phyloP scores from a whole-genome alignment of 2,113 vertebrate genomes.

The Fulmarus glacialis region DNA sequence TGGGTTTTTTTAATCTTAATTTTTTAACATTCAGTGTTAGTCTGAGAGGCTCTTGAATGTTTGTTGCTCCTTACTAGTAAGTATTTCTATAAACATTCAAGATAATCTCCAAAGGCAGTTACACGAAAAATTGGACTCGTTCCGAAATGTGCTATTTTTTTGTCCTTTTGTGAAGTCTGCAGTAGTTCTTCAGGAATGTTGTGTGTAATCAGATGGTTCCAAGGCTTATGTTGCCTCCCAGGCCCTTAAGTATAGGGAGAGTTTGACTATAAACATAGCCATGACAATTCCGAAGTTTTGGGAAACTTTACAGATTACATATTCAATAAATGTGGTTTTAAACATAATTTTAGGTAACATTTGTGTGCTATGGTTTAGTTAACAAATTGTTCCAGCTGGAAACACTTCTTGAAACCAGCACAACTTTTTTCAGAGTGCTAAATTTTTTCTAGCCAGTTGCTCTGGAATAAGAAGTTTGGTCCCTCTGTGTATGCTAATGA shows the following conservation, averaged over 20 bases:
- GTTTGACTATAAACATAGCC: not conserved
- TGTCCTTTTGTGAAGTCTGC: not conserved
- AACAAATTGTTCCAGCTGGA: not conserved
- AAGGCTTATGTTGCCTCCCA: not conserved
- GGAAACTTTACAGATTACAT: not conserved
- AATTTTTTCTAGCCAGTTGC: not conserved
- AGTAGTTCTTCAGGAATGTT: conserved; percentile 21
- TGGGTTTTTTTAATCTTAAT: not conserved
- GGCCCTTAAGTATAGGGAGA: not conserved
- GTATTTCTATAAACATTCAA: not conserved
- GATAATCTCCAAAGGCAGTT: not conserved
- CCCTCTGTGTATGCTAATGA: not conserved
- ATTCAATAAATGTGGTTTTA: not conserved
- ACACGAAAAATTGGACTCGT: not conserved
- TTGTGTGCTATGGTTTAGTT: not conserved
- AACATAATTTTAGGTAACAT: not conserved
- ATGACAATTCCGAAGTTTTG: not conserved
- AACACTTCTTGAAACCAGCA: not conserved
- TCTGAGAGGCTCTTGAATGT: not conserved
- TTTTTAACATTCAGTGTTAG: not conserved
- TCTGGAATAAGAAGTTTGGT: not conserved
- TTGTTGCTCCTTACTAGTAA: not conserved
- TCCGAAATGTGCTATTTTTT: not conserved
- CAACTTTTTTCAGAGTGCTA: not conserved
- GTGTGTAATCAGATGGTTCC: not conserved